Conservation (phyloP, 1,140 invertebrate genomes). For the Hycleus phaleratus region DNA sequence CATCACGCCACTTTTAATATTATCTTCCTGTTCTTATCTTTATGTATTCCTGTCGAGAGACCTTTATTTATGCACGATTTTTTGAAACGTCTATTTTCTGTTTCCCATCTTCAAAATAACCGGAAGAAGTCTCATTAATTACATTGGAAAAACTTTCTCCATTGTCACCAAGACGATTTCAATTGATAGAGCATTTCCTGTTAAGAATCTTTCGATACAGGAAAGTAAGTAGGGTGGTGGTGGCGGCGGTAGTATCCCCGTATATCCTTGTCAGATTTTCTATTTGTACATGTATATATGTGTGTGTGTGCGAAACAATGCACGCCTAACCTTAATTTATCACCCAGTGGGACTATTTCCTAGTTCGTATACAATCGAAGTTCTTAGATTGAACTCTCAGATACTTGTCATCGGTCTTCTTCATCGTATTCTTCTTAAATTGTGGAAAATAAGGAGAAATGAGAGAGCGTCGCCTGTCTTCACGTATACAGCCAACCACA, state of each 20-base stretch:
- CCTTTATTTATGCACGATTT: neutral
- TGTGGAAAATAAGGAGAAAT: no score
- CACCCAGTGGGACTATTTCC: conserved; percentile 34
- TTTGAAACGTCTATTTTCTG: neutral
- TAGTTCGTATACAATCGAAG: conserved; percentile 30
- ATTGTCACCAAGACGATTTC: conserved; percentile 26
- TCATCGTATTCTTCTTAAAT: neutral
- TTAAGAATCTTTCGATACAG: conserved; percentile 27
- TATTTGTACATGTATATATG: neutral
- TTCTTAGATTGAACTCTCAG: conserved; percentile 31
- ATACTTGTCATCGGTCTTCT: conserved; percentile 32
- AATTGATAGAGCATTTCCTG: conserved; percentile 29
- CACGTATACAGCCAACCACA: no score
- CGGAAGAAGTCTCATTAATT: conserved; percentile 30
- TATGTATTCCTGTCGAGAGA: no score
- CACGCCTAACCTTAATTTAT: conserved; percentile 31
- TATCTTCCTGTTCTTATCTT: neutral
- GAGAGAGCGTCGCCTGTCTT: no score
- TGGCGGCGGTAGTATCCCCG: neutral
- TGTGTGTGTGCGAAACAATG: conserved; percentile 30
- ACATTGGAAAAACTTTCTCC: conserved; percentile 24
- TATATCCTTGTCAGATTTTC: conserved; percentile 34
- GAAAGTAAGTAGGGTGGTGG: conserved; percentile 19
- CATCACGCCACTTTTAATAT: neutral
- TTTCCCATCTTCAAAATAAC: conserved; percentile 2